Base-by-base conservation (phyloP, 2,113 vertebrate species). In the Patagioenas fasciata region DNA sequence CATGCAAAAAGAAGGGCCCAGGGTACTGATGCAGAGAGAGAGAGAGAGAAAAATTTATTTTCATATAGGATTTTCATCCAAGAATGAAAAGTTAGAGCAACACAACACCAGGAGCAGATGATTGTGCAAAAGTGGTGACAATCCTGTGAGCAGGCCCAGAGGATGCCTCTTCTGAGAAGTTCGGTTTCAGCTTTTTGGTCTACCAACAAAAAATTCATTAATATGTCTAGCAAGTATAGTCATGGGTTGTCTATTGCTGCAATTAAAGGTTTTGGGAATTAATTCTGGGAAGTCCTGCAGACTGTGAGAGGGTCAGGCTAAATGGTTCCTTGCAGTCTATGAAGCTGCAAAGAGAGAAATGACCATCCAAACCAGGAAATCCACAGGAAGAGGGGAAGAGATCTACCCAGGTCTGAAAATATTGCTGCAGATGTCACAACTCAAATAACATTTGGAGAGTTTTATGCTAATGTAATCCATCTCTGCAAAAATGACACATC, bases 381-480 rank as follows among this genome's bases (percentile, higher is more conserved):
- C 14, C 38, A 36, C 26, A 61, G 48, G 1, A 4, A 23, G 10
- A 70, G 34, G 19, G 21, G 23, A 66, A 80, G 15, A 83, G 71
- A 67, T 60, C 90, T 80, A 44, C 21, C 21, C 29, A 78, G 34
- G 34, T 83, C 81, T 90, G 85, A 88, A 93, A 90, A 81, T 80
- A 88, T 15, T 83, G 91, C 60, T 81, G 92, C 90, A 95, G 91
- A 97, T 96, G 90, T 95, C 92, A 93, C 79, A 96, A 40, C 53
- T 93, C 72, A 29, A 47, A 80, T 72, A 94, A 93, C 88, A 86
- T 95, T 95, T 96, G 91, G 75, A 92, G 95, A 88, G 56, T 75
- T 95, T 96, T 93, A 88, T 3, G 0, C 90, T 96, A 96, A 97
- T 96, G 85, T 78, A 91, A 93, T 94, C 95, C 95, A 92, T 88